Conservation (phyloP, 2,797 vertebrate species). For the Geotria australis region DNA sequence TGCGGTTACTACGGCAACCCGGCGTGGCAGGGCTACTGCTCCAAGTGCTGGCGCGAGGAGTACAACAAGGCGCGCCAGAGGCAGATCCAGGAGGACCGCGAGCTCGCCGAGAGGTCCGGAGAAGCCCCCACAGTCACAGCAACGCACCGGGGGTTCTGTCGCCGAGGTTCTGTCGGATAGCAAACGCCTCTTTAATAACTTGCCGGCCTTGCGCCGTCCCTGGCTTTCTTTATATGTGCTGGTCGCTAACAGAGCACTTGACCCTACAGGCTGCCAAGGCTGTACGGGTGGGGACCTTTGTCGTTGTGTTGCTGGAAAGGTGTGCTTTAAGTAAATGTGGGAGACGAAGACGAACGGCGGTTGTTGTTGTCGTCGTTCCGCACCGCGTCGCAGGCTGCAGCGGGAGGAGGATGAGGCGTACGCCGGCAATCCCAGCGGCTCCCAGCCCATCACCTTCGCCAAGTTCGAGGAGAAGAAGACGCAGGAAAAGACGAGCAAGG, state of each 20-base stretch:
- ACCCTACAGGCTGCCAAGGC: too few relatives aligned
- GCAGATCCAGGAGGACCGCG: conserved; percentile 93
- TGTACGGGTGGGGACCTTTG: too few relatives aligned
- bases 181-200: too few relatives aligned
- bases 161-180: too few relatives aligned
- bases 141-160: too few relatives aligned
- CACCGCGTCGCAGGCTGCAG: conserved; percentile 26
- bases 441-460: conserved; percentile 44
- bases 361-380: too few relatives aligned
- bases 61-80: conserved; percentile 72
- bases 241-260: too few relatives aligned
- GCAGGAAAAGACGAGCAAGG: conserved; percentile 75
- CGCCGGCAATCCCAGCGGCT: conserved; percentile 44
- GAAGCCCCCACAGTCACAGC: not conserved
- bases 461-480: conserved; percentile 98
- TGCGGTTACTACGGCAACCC: conserved; percentile 88
- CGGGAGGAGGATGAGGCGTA: conserved; percentile 85
- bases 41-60: conserved; percentile 93
- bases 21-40: conserved; percentile 86
- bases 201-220: too few relatives aligned
- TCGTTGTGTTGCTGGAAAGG: too few relatives aligned
- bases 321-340: too few relatives aligned
- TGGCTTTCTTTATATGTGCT: too few relatives aligned
- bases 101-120: conserved; percentile 58
- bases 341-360: too few relatives aligned